Evolutionary conservation across 2,113 vertebrate species (phyloP), one percentile per base, ranked within the genome.

Genomic region (Hypanus sabinus): DNA sequence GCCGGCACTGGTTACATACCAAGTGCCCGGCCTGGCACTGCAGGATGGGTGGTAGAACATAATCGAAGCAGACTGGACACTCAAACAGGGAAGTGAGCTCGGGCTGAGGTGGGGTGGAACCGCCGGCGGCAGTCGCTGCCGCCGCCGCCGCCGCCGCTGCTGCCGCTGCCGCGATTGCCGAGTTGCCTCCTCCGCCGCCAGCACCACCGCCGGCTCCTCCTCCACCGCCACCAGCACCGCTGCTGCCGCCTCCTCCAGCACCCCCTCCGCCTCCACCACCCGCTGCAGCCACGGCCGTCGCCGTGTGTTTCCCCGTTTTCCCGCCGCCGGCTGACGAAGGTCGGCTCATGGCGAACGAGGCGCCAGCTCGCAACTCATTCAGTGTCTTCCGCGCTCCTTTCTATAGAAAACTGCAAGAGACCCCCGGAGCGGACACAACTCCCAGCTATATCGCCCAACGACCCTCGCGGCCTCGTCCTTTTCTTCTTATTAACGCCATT

Each of bases 21-120:
- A 97, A 96, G 95, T 97, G 97, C 14, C 97, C 97, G 94, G 97
- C 96, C 96, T 97, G 97, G 90, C 97, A 97, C 95, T 97, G 97
- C 95, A 97, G 95, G 94, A 97, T 97, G 94, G 97, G 97, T 80
- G 97, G 97, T 95, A 97, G 96, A 1, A 97, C 97, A 95, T 97
- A 97, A 95, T 97, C 97, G 94, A 97, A 97, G 77, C 97, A 97
- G 8, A 97, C 97, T 77, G 97, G 97, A 75, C 97, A 97, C 95
- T 97, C 97, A 81, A 97, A 97, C 80, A 97, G 95, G 90, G 96
- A 96, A 60, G 96, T 96, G 65, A 97, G 96, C 94, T 97, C 97
- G 36, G 97, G 68, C 90, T 93, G 90, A 71, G 90, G 90, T 33
- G 90, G 90, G 68, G 68, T 73, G 90, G 90, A 70, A 24, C 90